Base-by-base conservation (phyloP, 2,113 vertebrate species). In the Microcebus murinus region DNA sequence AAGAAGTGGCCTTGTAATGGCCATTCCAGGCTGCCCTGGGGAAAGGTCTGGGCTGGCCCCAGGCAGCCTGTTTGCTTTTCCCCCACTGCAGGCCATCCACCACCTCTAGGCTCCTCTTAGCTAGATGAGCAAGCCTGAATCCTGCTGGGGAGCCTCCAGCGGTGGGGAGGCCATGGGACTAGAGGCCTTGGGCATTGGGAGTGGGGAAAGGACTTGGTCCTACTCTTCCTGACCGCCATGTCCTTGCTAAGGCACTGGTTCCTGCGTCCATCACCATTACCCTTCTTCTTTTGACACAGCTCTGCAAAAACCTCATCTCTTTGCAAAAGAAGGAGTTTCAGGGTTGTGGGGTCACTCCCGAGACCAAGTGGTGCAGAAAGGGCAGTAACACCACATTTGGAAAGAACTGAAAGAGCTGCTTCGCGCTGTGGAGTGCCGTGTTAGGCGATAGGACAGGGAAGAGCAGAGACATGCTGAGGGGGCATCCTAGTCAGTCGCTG, bases 1-100 rank as follows among this genome's bases (percentile, higher is more conserved):
- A 98, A 98, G 98, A 99, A 98, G 98, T 98, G 99, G 98, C 98
- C 97, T 98, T 98, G 98, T 99, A 99, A 99, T 99, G 99, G 98
- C 98, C 98, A 99, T 99, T 99, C 98, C 99, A 99, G 99, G 98
- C 98, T 13, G 68, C 96, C 89, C 89, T 76, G 27, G 88, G 84
- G 95, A 96, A 97, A 95, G 45, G 73, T 45, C 88, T 50, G 93
- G 90, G 80, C 82, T 68, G 73, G 76, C 94, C 95, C 91, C 86
- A 94, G 79, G 89, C 92, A 87, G 95, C 90, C 91, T 87, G 81
- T 84, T 95, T 87, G 91, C 74, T 65, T 96, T 90, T 25, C 79
- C 82, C 86, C 95, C 39, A 25, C 70, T 50, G 55, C 68, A 63
- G 61, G 61, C 87, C 59, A 4, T 73, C 74, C 71, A 59, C 88